Percentiles rank a stretch among this genome's conserved stretches.
Conservation (phyloP, 2,113 vertebrate species). For the Menidia beryllina region DNA sequence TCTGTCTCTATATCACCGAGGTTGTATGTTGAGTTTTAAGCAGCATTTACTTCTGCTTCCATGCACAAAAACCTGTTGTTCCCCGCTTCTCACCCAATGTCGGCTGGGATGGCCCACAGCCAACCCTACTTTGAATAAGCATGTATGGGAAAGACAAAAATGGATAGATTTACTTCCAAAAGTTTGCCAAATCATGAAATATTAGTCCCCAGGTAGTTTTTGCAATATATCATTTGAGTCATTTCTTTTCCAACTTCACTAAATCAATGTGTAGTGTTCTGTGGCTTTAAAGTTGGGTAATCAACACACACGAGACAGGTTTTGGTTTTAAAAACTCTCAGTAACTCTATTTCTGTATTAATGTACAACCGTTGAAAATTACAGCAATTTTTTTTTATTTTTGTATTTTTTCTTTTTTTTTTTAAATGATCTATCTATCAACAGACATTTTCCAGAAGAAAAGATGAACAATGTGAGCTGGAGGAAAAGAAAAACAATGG, state of each 20-base stretch:
- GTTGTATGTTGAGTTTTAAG: too few relatives aligned
- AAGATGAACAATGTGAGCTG: slow-evolving; percentile 64
- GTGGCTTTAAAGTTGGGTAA: slow-evolving; percentile 20
- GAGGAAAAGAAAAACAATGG: slow-evolving; percentile 41
- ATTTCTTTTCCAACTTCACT: neutral
- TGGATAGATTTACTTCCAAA: too few relatives aligned
- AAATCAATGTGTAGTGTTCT: neutral
- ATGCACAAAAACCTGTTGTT: too few relatives aligned
- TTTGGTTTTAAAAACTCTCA: slow-evolving; percentile 86
- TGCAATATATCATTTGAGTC: neutral
- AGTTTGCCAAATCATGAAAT: too few relatives aligned
- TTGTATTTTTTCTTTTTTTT: slow-evolving; percentile 61
- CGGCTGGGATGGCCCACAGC: too few relatives aligned
- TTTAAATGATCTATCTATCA: slow-evolving; percentile 81
- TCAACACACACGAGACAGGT: slow-evolving; percentile 74
- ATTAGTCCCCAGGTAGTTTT: neutral
- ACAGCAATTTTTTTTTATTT: slow-evolving; percentile 76
- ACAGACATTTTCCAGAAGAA: slow-evolving; percentile 81
- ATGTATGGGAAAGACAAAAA: too few relatives aligned
- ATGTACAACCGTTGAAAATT: slow-evolving; percentile 89
- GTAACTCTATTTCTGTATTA: slow-evolving; percentile 88
- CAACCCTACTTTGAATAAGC: too few relatives aligned
- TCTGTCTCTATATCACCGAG: too few relatives aligned
- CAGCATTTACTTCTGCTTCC: too few relatives aligned
- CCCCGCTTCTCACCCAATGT: too few relatives aligned